A percentile compares a stretch with the other conserved stretches of the same genome.
Evolutionary conservation across 2,797 vertebrate species (phyloP).

Genomic region (Hyperoplus immaculatus): DNA sequence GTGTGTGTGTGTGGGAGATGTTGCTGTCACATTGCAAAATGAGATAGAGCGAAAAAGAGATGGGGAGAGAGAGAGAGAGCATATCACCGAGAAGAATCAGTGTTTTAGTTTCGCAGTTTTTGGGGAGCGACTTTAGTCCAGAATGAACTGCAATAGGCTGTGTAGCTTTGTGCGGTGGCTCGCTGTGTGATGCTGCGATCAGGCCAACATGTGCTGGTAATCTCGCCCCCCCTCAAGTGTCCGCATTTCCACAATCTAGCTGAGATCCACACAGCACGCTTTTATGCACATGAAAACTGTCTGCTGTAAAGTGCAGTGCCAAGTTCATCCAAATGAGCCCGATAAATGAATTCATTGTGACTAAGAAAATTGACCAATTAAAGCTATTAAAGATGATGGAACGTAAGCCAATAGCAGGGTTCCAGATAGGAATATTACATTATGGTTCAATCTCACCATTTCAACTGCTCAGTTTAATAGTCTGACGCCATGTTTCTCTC

Average conservation of each 20-base stretch:
- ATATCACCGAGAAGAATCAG: constrained; percentile 16
- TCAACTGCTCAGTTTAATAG: background rate
- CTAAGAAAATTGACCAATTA: background rate
- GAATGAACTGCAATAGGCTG: background rate
- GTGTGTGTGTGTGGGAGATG: constrained; percentile 6
- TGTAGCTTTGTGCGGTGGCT: background rate
- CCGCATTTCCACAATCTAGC: background rate
- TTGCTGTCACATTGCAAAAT: constrained; percentile 4
- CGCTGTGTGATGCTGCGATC: constrained; percentile 34
- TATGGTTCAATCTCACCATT: background rate
- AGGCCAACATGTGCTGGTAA: constrained; percentile 50
- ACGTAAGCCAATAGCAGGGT: background rate
- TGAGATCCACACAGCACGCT: background rate
- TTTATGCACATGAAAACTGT: background rate
- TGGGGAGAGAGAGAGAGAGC: background rate
- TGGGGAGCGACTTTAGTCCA: background rate
- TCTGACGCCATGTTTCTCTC: background rate
- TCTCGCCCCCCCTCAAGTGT: constrained; percentile 13
- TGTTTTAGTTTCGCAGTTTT: constrained; percentile 29
- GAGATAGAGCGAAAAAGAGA: constrained; percentile 1
- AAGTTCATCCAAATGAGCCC: background rate
- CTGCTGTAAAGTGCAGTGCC: background rate
- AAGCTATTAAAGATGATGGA: background rate
- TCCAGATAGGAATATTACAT: background rate
- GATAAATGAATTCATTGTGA: background rate